phyloP scores from a whole-genome alignment of 2,888 invertebrate species.

The Leucophora obtusa region DNA sequence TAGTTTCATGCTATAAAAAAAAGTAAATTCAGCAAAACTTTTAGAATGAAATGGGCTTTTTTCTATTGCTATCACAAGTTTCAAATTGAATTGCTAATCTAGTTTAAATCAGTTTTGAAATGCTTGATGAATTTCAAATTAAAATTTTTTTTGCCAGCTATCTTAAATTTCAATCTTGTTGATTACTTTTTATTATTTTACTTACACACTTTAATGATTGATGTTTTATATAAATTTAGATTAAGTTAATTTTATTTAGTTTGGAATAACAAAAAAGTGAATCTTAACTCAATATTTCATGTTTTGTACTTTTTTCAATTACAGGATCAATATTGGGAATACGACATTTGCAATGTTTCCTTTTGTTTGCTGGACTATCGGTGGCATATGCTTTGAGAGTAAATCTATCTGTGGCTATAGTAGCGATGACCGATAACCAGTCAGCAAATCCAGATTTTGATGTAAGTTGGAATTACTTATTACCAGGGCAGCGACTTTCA shows the following conservation, averaged over 20 bases:
- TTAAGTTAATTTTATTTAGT: constrained; percentile 1
- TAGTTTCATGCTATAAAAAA: no score
- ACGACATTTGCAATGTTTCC: constrained; percentile 82
- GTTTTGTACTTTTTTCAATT: constrained; percentile 9
- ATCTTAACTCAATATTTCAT: not conserved
- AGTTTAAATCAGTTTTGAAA: not conserved
- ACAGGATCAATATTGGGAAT: constrained; percentile 79
- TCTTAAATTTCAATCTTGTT: not conserved
- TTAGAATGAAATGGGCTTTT: no score
- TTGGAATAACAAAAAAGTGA: not conserved
- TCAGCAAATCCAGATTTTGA: constrained; percentile 73
- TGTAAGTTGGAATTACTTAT: constrained; percentile 67
- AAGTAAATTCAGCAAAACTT: no score
- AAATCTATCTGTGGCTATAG: constrained; percentile 85
- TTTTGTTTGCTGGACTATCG: constrained; percentile 82
- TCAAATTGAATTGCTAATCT: not conserved
- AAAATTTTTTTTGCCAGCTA: not conserved
- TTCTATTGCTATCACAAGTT: no score
- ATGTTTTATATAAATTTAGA: not conserved
- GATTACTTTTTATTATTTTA: not conserved
- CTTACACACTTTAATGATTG: not conserved
- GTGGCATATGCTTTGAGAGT: constrained; percentile 84
- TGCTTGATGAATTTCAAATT: constrained; percentile 30
- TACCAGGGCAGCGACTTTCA: no score
- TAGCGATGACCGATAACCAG: constrained; percentile 84